Percentiles rank a stretch among this genome's conserved stretches.
Conservation (phyloP, 92 coral and sea anemone genomes). For the Porites cylindrica region DNA sequence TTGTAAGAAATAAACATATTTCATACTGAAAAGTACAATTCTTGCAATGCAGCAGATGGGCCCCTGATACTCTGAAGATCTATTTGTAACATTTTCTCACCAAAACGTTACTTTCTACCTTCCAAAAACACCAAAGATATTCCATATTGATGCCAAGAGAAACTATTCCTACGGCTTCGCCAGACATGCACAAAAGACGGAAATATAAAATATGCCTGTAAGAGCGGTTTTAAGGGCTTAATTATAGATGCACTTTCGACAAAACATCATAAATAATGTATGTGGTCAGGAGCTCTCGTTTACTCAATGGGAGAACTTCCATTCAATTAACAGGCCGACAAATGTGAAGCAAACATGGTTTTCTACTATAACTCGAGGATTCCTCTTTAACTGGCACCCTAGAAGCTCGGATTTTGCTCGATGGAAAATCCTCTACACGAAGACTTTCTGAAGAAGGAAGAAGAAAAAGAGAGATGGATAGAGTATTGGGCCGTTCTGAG, state of each 20-base stretch:
- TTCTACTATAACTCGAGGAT: not conserved
- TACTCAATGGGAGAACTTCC: conserved; percentile 23
- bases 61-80: too few species aligned
- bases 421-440: conserved; percentile 43
- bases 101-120: too few species aligned
- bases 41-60: too few species aligned
- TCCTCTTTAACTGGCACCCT: too few species aligned
- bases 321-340: not conserved
- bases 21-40: too few species aligned
- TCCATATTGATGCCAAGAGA: too few species aligned
- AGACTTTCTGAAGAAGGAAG: conserved; percentile 62
- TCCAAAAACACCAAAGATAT: too few species aligned
- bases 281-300: not conserved
- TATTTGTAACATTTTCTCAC: too few species aligned
- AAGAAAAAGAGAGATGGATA: conserved; percentile 63
- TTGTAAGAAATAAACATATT: too few species aligned
- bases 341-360: not conserved
- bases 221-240: not conserved
- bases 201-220: not conserved
- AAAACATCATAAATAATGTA: conserved; percentile 2
- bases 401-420: not conserved
- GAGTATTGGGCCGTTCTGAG: conserved; percentile 77
- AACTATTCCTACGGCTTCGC: not conserved
- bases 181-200: not conserved
- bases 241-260: conserved; percentile 21